Evolutionary conservation across 2,888 invertebrate genomes (phyloP), one percentile per base, ranked within the genome.

Genomic region (Ptychoptera albimana): DNA sequence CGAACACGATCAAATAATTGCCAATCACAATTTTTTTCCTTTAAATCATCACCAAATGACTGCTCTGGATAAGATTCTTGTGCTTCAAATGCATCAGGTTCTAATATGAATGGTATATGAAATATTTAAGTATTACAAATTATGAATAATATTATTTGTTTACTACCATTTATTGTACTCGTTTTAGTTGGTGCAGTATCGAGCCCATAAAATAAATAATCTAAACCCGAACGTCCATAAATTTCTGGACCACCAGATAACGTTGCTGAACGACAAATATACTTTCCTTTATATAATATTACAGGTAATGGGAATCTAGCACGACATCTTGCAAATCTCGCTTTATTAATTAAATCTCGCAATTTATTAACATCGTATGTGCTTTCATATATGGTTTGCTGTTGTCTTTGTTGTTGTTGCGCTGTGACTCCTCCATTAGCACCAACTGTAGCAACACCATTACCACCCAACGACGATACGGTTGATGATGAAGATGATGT

Each of bases 251-350:
- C 77, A 35, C 80, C 75, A 1, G 82, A 78, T 41, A 84, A 60
- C 1, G 85, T 85, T 2, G 82, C 76, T 12, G 82, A 82, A 41
- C 85, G 75, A 58, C 79, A 80, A 40, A 81, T 71, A 52, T 75
- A 73, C 57, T 82, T 82, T 49, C 80, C 80, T 50, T 78, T 75
- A 60, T 73, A 82, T 48, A 84, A 66, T 53, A 86, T 83, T 11
- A 83, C 82, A 39, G 85, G 84, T 41, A 82, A 69, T 15, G 79
- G 79, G 64, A 85, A 85, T 55, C 85, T 69, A 44, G 79, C 76
- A 42, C 84, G 70, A 60, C 83, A 83, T 53, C 84, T 63, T 2
- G 83, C 84, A 57, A 77, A 74, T 55, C 79, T 71, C 16, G 82
- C 79, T 58, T 73, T 75, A 32, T 69, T 69, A 45, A 82, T 75